Base-by-base conservation (phyloP, 2,797 vertebrate genomes). In the Catharus ustulatus region DNA sequence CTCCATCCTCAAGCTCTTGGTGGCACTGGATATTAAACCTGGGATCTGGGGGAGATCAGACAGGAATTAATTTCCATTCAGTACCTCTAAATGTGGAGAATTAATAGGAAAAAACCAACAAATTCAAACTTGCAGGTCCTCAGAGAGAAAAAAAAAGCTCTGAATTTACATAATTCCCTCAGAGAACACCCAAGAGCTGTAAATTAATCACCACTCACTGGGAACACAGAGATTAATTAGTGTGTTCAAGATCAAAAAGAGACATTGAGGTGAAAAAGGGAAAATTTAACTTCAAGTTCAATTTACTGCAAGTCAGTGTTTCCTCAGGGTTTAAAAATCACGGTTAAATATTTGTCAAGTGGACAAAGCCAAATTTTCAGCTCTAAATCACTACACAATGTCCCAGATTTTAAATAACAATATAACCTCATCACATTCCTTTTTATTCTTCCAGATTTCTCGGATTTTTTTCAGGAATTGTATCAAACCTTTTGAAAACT, bases 1-100 rank as follows among this genome's bases (percentile, higher is more conserved):
- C 96, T 98, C 96, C 87, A 94, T 93, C 62, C 95, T 97, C 23
- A 98, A 94, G 54, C 96, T 97, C 55, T 77, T 97, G 46, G 97
- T 97, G 59, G 98, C 97, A 9, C 78, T 95, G 80, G 96, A 89
- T 85, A 98, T 97, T 77, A 98, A 94, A 32, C 94, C 92, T 66
- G 98, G 94, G 82, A 98, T 97, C 98, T 98, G 95, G 87, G 95
- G 59, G 23, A 46, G 64, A 66, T 13, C 15, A 86, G 91, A 92
- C 19, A 97, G 89, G 89, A 62, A 34, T 23, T 88, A 80, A 76
- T 73, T 72, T 83, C 22, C 21, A 57, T 30, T 40, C 63, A 64
- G 36, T 15, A 34, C 59, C 13, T 34, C 46, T 48, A 74, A 32
- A 34, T 20, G 26, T 1, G 26, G 20, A 78, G 62, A 73, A 89